Evolutionary conservation across 2,113 vertebrate species (phyloP), one percentile per base, ranked within the genome.

Genomic region (Cryptotis parvus): DNA sequence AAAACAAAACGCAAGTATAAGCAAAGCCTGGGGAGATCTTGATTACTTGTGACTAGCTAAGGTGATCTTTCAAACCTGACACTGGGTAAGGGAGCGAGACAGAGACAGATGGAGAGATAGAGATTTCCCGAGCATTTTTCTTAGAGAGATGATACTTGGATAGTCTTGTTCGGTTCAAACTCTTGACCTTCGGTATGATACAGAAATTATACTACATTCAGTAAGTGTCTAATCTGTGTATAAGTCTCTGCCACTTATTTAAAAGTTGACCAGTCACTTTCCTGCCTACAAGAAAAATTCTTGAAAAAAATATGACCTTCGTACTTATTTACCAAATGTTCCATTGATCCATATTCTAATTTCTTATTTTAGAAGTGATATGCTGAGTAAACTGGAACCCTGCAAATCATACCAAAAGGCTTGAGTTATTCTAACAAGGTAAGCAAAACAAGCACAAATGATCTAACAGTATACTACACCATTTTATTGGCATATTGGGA

Each of bases 1-100:
- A 87, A 66, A 94, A 94, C 69, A 37, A 87, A 95, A 39, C 1
- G 3, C 77, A 84, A 92, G 94, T 76, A 90, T 96, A 90, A 96
- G 89, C 85, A 95, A 94, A 91, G 90, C 33, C 35, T 89, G 58
- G 39, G 82, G 90, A 70, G 87, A 87, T 69, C 37, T 85, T 90
- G 75, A 93, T 93, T 84, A 37, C 31, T 87, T 95, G 88, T 96
- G 91, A 81, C 43, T 11, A 4, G 84, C 82, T 91, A 89, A 95
- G 16, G 69, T 45, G 75, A 49, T 83, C 80, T 84, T 90, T 89
- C 90, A 89, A 0, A 58, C 69, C 69, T 90, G 69, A 74, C 49
- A 87, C 55, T 22, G 22, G 55, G 20, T 24, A 58, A 22, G 55
- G 55, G 55, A 58, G 55, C 20, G 22, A 58, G 55, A 58, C 0